Evolutionary conservation across 2,797 vertebrate genomes (phyloP).

Genomic region (Schizothorax lantsangensis): DNA sequence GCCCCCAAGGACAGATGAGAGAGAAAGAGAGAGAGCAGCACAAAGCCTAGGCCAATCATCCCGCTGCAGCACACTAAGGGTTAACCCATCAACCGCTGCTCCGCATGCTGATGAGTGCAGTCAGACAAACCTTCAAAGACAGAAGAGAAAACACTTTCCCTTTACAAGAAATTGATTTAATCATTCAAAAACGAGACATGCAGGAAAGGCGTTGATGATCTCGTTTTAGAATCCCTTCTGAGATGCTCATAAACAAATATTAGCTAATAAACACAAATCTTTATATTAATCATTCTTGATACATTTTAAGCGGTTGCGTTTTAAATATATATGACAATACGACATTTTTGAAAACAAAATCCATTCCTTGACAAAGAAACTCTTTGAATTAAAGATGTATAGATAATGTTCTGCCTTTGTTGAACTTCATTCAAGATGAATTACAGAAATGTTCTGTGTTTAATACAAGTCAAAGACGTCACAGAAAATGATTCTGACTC

Average conservation of each 20-base stretch:
- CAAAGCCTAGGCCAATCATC: slow-evolving; percentile 64
- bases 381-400: not conserved
- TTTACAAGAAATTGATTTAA: slow-evolving; percentile 49
- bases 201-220: slow-evolving; percentile 22
- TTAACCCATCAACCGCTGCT: slow-evolving; percentile 62
- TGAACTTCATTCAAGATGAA: not conserved
- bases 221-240: slow-evolving; percentile 33
- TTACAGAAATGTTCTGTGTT: not conserved
- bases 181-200: slow-evolving; percentile 35
- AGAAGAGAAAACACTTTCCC: slow-evolving; percentile 35
- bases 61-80: slow-evolving; percentile 60
- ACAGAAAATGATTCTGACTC: not conserved
- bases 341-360: not conserved
- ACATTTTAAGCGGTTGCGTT: slow-evolving; percentile 3
- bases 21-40: slow-evolving; percentile 46
- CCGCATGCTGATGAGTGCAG: slow-evolving; percentile 59
- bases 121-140: slow-evolving; percentile 45
- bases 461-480: not conserved
- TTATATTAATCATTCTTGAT: slow-evolving; percentile 17
- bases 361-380: not conserved
- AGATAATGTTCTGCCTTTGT: not conserved
- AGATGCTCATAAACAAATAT: slow-evolving; percentile 40
- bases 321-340: not conserved
- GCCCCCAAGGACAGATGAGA: slow-evolving; percentile 63
- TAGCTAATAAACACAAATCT: slow-evolving; percentile 33